phyloP scores from a whole-genome alignment of 2,797 vertebrate species.

The Myoxocephalus aenaeus region DNA sequence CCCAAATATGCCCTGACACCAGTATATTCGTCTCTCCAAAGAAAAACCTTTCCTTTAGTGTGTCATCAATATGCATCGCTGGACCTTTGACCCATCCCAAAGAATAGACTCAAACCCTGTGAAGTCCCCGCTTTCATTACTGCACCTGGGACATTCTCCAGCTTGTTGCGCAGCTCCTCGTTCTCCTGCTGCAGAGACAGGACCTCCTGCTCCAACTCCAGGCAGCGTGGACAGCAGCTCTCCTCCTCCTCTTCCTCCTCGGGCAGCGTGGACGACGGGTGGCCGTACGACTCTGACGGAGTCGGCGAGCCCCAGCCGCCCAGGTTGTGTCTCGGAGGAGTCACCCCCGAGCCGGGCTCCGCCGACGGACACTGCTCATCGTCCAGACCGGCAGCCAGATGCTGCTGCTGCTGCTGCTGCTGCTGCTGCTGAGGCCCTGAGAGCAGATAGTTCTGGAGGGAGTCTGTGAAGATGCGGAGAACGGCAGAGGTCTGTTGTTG shows the following conservation, averaged over 20 bases:
- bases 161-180: slow-evolving; percentile 94
- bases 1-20: not conserved
- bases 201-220: slow-evolving; percentile 98
- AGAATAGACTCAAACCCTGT: not conserved
- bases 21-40: not conserved
- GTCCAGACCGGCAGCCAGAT: slow-evolving; percentile 77
- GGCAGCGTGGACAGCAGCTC: slow-evolving; percentile 94
- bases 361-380: slow-evolving; percentile 81
- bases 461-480: slow-evolving; percentile 96
- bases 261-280: slow-evolving; percentile 96
- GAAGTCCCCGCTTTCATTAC: not conserved
- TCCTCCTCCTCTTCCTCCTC: slow-evolving; percentile 99
- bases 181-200: slow-evolving; percentile 99
- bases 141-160: slow-evolving; percentile 95
- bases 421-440: slow-evolving; percentile 82
- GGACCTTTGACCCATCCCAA: not conserved
- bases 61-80: not conserved
- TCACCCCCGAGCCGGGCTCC: slow-evolving; percentile 84
- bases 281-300: slow-evolving; percentile 96
- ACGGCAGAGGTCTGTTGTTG: slow-evolving; percentile 96
- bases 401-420: slow-evolving; percentile 3
- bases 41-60: not conserved
- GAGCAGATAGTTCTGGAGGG: slow-evolving; percentile 96
- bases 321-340: slow-evolving; percentile 89
- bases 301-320: slow-evolving; percentile 96